Conservation (phyloP, 1,140 invertebrate genomes). For the Ceratina japonica region DNA sequence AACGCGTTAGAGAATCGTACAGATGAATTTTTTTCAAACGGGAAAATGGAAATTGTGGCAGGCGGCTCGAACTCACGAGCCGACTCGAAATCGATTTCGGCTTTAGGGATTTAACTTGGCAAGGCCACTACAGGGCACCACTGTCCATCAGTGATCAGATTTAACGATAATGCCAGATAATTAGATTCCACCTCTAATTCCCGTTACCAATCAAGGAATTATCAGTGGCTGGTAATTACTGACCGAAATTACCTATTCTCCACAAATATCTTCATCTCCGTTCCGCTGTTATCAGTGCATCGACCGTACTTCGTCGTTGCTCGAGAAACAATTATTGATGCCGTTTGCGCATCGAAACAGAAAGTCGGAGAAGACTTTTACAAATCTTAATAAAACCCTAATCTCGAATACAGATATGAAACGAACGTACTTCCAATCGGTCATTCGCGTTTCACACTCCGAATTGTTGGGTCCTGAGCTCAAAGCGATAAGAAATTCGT, state of each 20-base stretch:
- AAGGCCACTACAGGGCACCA: slow-evolving; percentile 58
- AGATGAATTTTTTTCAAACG: slow-evolving; percentile 3
- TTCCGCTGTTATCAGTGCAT: slow-evolving; percentile 30
- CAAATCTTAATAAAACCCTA: no score
- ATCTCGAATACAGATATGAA: no score
- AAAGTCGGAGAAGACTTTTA: no score
- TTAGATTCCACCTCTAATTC: slow-evolving; percentile 74
- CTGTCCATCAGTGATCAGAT: slow-evolving; percentile 73
- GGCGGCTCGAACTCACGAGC: neutral
- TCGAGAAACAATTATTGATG: neutral
- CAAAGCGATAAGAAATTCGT: no score
- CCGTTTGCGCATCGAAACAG: neutral
- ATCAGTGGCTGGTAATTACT: slow-evolving; percentile 74
- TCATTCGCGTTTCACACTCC: no score
- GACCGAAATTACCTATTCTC: slow-evolving; percentile 72
- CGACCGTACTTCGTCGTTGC: neutral
- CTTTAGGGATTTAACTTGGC: slow-evolving; percentile 41
- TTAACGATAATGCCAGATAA: slow-evolving; percentile 75
- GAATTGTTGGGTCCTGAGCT: no score
- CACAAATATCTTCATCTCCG: slow-evolving; percentile 64
- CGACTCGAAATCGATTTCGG: slow-evolving; percentile 59
- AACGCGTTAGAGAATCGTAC: neutral
- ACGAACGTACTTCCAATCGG: no score
- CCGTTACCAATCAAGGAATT: slow-evolving; percentile 73
- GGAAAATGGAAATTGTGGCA: neutral